Evolutionary conservation across 2,113 vertebrate genomes (phyloP), one percentile per base, ranked within the genome.

Genomic region (Oncorhynchus tshawytscha): DNA sequence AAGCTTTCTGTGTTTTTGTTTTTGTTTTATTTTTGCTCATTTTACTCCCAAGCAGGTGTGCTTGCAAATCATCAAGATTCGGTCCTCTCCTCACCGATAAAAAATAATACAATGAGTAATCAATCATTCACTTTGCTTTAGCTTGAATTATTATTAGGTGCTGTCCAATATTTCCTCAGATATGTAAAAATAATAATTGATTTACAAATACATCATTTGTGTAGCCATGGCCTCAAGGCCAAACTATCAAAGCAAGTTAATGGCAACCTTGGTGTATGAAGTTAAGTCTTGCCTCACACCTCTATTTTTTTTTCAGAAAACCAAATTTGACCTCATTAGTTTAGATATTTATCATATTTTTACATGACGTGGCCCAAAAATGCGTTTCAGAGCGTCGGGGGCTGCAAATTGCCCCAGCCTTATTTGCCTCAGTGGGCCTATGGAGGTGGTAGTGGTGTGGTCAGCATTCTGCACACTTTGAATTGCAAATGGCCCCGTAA

Each of bases 401-500:
- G 84, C 79, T 86, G 86, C 82, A 92, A 90, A 93, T 92, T 92
- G 89, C 88, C 85, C 80, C 71, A 81, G 87, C 89, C 88, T 93
- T 91, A 93, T 93, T 92, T 94, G 86, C 88, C 91, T 94, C 92
- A 69, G 75, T 88, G 91, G 93, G 90, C 85, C 78, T 77, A 76
- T 85, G 91, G 86, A 89, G 89, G 85, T 87, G 80, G 84, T 89
- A 87, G 86, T 73, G 84, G 92, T 94, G 93, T 93, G 95, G 95
- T 95, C 96, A 94, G 95, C 96, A 96, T 94, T 95, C 95, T 91
- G 93, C 86, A 80, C 84, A 86, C 94, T 97, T 97, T 95, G 95
- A 96, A 97, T 97, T 97, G 96, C 96, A 97, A 97, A 98, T 97
- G 87, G 80, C 86, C 75, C 82, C 85, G 95, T 97, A 96, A 97